phyloP scores from a whole-genome alignment of 2,888 invertebrate genomes.

The Eumerus sabulonum region DNA sequence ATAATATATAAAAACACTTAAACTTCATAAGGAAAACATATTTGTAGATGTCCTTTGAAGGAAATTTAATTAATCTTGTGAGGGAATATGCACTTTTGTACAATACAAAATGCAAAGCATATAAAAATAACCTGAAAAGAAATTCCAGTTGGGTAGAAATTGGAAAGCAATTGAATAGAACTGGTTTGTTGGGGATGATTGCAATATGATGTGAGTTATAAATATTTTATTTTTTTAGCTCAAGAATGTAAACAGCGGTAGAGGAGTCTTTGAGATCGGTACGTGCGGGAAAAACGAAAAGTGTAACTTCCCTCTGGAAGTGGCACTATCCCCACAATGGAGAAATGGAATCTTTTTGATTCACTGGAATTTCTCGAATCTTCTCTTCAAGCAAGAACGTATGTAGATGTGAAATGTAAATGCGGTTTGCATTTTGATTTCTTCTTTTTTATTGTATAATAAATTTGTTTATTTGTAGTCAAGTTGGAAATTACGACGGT shows the following conservation, averaged over 20 bases:
- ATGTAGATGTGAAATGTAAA: too few relatives aligned
- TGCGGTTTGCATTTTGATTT: too few relatives aligned
- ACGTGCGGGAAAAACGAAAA: background rate
- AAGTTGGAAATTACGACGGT: too few relatives aligned
- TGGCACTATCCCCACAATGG: background rate
- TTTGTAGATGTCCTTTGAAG: too few relatives aligned
- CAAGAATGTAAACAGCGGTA: too few relatives aligned
- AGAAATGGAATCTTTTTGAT: too few relatives aligned
- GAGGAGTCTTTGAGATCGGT: conserved; percentile 1
- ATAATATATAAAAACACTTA: too few relatives aligned
- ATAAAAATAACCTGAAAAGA: background rate
- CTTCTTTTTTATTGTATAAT: too few relatives aligned
- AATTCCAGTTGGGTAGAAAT: background rate
- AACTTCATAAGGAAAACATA: too few relatives aligned
- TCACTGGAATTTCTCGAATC: background rate
- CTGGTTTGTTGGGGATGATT: background rate
- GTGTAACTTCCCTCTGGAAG: too few relatives aligned
- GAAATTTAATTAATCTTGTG: conserved; percentile 3
- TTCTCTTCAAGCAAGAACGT: background rate
- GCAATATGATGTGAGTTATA: background rate
- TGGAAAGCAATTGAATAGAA: too few relatives aligned
- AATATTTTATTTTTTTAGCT: background rate
- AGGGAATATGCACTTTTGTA: conserved; percentile 6
- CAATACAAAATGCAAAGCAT: conserved; percentile 1
- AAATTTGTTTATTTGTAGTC: too few relatives aligned